These are phyloP conservation scores for Aleiodes alternator DNA, from an alignment of 2,888 invertebrate genomes.

Conservation along the genomic window DNA sequence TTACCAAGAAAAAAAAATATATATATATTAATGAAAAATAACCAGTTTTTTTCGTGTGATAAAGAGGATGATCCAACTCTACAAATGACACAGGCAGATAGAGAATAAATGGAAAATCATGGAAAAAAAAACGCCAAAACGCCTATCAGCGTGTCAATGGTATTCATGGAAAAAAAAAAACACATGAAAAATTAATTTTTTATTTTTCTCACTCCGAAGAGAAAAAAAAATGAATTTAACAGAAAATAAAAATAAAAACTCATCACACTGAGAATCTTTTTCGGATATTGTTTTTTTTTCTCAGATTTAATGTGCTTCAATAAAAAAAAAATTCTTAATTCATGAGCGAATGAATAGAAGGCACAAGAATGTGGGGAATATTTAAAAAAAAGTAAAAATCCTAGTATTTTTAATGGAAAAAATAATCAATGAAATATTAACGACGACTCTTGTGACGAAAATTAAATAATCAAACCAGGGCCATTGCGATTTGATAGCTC, in stretches of 20 bases:
- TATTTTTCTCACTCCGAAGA: background rate
- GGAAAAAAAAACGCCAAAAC: background rate
- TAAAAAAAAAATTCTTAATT: background rate
- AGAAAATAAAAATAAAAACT: background rate
- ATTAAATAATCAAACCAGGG: conserved; percentile 11
- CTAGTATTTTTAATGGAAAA: conserved; percentile 42
- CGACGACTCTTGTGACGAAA: conserved; percentile 27
- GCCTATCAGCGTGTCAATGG: background rate
- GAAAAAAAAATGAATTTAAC: background rate
- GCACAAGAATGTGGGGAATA: background rate
- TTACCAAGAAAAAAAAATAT: conserved; percentile 2
- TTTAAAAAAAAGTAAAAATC: conserved; percentile 24
- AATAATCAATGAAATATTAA: conserved; percentile 26
- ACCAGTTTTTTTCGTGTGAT: conserved; percentile 9
- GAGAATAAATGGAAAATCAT: conserved; percentile 11
- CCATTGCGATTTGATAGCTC: conserved; percentile 36
- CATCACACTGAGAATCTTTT: conserved; percentile 3
- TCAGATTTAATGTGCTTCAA: conserved; percentile 24
- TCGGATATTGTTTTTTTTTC: conserved; percentile 13
- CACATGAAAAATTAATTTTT: background rate
- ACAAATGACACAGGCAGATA: background rate
- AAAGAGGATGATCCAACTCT: conserved; percentile 9
- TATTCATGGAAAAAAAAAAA: background rate
- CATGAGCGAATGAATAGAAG: background rate
- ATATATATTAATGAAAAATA: background rate